Base-by-base conservation (phyloP, 1,140 invertebrate species). In the Doryteuthis pealeii region DNA sequence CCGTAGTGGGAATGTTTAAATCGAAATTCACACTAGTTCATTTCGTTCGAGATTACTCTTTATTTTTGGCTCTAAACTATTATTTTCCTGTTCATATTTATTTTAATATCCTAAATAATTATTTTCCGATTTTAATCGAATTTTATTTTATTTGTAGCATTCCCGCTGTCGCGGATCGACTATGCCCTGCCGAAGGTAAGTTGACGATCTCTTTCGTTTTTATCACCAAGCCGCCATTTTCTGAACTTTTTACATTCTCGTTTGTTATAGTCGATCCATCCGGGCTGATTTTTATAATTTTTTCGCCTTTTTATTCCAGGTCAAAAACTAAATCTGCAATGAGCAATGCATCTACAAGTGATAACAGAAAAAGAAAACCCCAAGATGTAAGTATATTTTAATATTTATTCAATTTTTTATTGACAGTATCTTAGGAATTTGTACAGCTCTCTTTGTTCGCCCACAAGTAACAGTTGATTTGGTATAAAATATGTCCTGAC, bases 351-450 rank as follows among this genome's bases (percentile, higher is more conserved):
- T 62, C 26, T n/a, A 62, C 18, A 28, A 28, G 10, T 22, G 54
- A 62, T 62, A 62, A 62, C 18, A 62, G 26, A 22, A 62, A 62
- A 62, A 12, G 54, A 62, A 62, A 62, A 62, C 18, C 54, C 54
- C 54, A 62, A 62, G 54, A 62, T 62, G 54, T 62, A 62, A 62
- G 54, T 62, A 62, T 62, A 49, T n/a, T n/a, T 62, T 62, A 40
- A 40, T 40, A 40, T 40, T n/a, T 40, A 40, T 40, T 40, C 35
- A 5, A 40, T 10, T 5, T 5, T 10, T 3, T 40, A 40, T 5
- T 40, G 35, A 3, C 35, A 5, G 4, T 40, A 40, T 40, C 35
- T 3, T 40, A 40, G 35, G 35, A 40, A 10, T 40, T 40, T 10
- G 35, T 40, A 5, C 35, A 10, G 10, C 35, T 40, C 35, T 40